Percentiles rank a stretch among this genome's conserved stretches.
phyloP scores from a whole-genome alignment of 2,113 vertebrate species.

The Oreochromis aureus region DNA sequence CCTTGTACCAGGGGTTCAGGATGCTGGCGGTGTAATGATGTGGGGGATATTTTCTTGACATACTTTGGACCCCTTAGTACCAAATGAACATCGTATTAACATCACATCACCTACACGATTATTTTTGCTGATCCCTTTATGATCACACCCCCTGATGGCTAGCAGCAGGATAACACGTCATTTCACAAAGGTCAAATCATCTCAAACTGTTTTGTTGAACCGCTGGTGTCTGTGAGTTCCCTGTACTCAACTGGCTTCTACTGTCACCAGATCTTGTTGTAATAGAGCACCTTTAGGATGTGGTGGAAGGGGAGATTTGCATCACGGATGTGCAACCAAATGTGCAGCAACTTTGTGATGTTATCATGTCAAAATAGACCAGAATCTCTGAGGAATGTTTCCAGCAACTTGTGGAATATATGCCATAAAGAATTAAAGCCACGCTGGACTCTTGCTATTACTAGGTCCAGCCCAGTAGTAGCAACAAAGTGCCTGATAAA shows the following conservation, averaged over 20 bases:
- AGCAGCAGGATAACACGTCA: not conserved
- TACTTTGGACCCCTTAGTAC: not conserved
- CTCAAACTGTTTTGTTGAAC: not conserved
- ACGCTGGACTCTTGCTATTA: not conserved
- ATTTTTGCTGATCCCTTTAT: not conserved
- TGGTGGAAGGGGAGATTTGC: not conserved
- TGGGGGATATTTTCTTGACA: not conserved
- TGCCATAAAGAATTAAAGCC: not conserved
- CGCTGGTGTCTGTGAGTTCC: not conserved
- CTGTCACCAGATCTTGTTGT: not conserved
- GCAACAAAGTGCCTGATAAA: not conserved
- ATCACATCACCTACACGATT: not conserved
- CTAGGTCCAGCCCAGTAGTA: not conserved
- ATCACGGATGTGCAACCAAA: not conserved
- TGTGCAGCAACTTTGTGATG: not conserved
- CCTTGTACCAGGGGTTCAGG: not conserved
- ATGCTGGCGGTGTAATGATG: not conserved
- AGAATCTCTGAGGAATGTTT: not conserved
- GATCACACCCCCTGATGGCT: not conserved
- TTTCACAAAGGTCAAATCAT: not conserved
- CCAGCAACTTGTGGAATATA: not conserved
- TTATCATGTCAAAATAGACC: not conserved
- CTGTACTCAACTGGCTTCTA: not conserved
- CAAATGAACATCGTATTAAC: not conserved
- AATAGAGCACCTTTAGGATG: not conserved